These are phyloP conservation scores for Stichodactyla helianthus DNA, from an alignment of 64 coral and sea anemone species.

Conservation along the genomic window DNA sequence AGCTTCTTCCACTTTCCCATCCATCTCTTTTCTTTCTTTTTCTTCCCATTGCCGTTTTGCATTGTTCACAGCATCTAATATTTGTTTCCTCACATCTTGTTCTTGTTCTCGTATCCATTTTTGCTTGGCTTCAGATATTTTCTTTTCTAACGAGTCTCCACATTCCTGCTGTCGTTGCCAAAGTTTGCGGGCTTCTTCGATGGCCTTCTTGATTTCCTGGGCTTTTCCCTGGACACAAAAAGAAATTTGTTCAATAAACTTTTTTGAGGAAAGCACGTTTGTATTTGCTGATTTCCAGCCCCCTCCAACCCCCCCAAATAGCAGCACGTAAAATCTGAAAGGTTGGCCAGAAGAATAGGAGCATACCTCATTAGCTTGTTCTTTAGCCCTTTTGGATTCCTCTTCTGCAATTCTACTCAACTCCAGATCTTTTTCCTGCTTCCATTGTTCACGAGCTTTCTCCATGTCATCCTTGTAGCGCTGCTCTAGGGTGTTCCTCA, in stretches of 20 bases:
- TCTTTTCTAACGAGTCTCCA: slow-evolving; percentile 8
- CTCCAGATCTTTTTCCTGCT: slow-evolving; percentile 21
- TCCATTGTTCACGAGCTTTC: slow-evolving; percentile 49
- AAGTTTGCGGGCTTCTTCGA: slow-evolving; percentile 10
- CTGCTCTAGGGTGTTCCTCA: slow-evolving; percentile 37
- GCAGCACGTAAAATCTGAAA: neutral
- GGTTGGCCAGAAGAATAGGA: neutral
- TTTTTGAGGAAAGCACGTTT: no score
- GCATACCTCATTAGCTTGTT: slow-evolving; percentile 32
- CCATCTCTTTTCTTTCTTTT: slow-evolving; percentile 40
- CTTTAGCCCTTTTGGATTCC: slow-evolving; percentile 33
- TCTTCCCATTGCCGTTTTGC: slow-evolving; percentile 56
- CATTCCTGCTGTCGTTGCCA: neutral
- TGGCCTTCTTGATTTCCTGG: neutral
- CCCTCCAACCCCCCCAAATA: neutral
- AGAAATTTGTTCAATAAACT: neutral
- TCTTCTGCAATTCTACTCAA: slow-evolving; percentile 22
- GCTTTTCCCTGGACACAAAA: neutral
- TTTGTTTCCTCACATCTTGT: slow-evolving; percentile 45
- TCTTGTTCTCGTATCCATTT: slow-evolving; percentile 45
- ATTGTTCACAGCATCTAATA: slow-evolving; percentile 43
- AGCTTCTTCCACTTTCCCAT: slow-evolving; percentile 12
- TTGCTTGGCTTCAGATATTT: slow-evolving; percentile 14
- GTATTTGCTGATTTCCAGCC: neutral
- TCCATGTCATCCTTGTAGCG: slow-evolving; percentile 33